These are phyloP conservation scores for Meriones unguiculatus DNA, from an alignment of 2,113 vertebrate genomes.

Conservation along the genomic window DNA sequence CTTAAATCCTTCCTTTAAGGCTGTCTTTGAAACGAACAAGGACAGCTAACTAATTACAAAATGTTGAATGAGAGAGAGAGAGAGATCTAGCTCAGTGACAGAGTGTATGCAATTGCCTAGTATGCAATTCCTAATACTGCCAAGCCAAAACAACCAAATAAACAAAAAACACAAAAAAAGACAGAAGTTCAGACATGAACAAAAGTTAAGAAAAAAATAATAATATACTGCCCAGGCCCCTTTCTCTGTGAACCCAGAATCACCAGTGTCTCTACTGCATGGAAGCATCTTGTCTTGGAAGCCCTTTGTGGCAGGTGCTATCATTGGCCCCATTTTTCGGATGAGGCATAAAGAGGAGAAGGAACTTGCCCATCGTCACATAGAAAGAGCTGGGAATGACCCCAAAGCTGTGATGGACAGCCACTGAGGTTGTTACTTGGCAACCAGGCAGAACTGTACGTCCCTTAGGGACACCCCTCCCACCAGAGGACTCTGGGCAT, in stretches of 20 bases:
- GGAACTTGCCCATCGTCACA: background rate
- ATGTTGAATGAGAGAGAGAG: background rate
- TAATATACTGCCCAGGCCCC: background rate
- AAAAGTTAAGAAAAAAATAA: background rate
- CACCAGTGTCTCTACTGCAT: background rate
- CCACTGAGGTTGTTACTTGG: background rate
- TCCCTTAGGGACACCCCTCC: background rate
- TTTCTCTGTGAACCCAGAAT: background rate
- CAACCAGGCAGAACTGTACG: background rate
- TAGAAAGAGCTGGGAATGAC: constrained; percentile 13
- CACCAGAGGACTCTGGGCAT: background rate
- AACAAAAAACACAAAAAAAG: background rate
- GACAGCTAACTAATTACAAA: background rate
- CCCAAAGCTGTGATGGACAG: background rate
- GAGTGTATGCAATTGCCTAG: background rate
- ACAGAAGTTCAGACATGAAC: background rate
- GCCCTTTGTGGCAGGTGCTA: background rate
- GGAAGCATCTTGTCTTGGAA: background rate
- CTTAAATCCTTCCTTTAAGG: constrained; percentile 30
- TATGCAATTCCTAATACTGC: background rate
- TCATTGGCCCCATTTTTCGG: constrained; percentile 1
- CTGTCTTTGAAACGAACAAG: background rate
- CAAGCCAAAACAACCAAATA: background rate
- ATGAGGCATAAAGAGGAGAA: background rate
- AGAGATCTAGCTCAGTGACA: background rate